Evolutionary conservation across 2,888 invertebrate species (phyloP).

Genomic region (Phania funesta): DNA sequence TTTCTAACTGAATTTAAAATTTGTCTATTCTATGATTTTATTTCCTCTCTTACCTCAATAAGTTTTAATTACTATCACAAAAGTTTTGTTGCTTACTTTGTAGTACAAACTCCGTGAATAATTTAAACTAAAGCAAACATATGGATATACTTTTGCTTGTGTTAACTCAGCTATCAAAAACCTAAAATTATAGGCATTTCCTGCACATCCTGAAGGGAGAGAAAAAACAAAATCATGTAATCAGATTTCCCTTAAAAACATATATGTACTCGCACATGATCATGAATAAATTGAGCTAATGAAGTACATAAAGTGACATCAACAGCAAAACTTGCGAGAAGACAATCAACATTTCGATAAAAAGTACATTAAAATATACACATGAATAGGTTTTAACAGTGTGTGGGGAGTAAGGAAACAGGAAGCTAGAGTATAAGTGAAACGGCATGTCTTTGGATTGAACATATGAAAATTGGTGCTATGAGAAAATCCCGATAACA

Average conservation of each 20-base stretch:
- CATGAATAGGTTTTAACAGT: constrained; percentile 16
- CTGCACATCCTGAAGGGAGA: constrained; percentile 17
- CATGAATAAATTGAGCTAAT: constrained; percentile 77
- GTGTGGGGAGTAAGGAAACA: neutral
- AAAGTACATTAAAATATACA: constrained; percentile 7
- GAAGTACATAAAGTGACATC: constrained; percentile 66
- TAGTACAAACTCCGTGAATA: neutral
- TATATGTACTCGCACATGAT: constrained; percentile 74
- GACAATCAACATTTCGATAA: constrained; percentile 53
- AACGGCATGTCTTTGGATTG: neutral
- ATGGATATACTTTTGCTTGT: neutral
- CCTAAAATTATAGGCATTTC: constrained; percentile 31
- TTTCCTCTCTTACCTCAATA: neutral
- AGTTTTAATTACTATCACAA: constrained; percentile 33
- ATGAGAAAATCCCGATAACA: constrained; percentile 25
- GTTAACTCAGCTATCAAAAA: neutral
- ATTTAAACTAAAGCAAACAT: neutral
- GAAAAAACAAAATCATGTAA: constrained; percentile 22
- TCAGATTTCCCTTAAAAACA: constrained; percentile 67
- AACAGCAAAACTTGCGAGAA: constrained; percentile 9
- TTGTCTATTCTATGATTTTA: neutral
- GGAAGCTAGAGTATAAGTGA: neutral
- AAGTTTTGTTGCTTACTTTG: constrained; percentile 11
- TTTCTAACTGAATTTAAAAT: neutral
- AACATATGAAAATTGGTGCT: neutral